These are phyloP conservation scores for Synanthedon andrenaeformis DNA, from an alignment of 2,888 invertebrate species.

Conservation along the genomic window DNA sequence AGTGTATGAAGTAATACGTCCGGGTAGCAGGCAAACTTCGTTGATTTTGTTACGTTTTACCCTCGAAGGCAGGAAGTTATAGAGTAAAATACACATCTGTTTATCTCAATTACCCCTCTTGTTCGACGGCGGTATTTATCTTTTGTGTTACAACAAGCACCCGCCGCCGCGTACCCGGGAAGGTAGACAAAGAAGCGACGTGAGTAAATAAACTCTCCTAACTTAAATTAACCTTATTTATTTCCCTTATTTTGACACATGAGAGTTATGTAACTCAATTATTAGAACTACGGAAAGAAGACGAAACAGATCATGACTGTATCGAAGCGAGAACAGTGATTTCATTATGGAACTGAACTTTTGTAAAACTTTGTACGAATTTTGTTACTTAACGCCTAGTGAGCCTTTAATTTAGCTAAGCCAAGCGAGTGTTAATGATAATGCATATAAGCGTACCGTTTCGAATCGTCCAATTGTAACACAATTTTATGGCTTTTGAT, in stretches of 20 bases:
- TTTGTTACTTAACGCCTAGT: too few species aligned
- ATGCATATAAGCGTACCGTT: too few species aligned
- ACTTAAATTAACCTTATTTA: conserved; percentile 49
- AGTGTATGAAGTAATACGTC: conserved; percentile 3
- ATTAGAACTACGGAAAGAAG: conserved; percentile 14
- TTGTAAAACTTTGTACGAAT: too few species aligned
- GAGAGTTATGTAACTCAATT: conserved; percentile 34
- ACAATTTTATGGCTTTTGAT: too few species aligned
- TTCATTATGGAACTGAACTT: conserved; percentile 16
- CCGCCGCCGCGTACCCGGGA: conserved; percentile 26
- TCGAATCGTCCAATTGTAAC: too few species aligned
- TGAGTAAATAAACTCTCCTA: conserved; percentile 47
- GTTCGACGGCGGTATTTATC: conserved; percentile 55
- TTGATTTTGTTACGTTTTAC: conserved; percentile 50
- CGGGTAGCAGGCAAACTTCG: conserved; percentile 29
- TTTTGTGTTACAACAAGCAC: conserved; percentile 51
- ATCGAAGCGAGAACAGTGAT: conserved; percentile 20
- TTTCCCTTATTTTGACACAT: conserved; percentile 48
- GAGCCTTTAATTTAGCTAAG: too few species aligned
- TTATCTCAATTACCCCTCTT: conserved; percentile 61
- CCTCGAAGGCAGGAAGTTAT: conserved; percentile 45
- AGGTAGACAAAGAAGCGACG: conserved; percentile 52
- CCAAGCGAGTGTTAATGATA: too few species aligned
- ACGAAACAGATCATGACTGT: conserved; percentile 17
- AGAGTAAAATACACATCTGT: conserved; percentile 51